Conservation (phyloP, 2,797 vertebrate species). For the Hephaestus fuliginosus region DNA sequence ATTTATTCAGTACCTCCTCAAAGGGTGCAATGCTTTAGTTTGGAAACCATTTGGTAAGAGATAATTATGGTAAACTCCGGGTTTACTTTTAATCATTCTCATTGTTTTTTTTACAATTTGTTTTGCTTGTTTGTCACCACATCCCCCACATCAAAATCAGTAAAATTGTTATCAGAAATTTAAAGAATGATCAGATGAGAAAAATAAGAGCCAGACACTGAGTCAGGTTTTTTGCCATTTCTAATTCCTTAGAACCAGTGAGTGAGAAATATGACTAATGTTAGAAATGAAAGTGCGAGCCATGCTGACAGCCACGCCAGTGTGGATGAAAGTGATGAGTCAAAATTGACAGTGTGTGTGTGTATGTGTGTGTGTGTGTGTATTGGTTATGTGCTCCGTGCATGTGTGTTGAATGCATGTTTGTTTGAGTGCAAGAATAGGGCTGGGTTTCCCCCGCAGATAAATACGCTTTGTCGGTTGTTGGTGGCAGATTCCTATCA, state of each 20-base stretch:
- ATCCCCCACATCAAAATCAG: background rate
- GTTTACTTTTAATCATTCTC: no score
- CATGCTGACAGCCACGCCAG: background rate
- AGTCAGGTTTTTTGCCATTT: background rate
- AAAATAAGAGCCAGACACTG: slow-evolving; percentile 2
- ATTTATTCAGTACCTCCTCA: background rate
- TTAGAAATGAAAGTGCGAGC: slow-evolving; percentile 29
- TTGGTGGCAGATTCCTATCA: slow-evolving; percentile 83
- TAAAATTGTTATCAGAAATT: slow-evolving; percentile 12
- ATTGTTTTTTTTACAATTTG: background rate
- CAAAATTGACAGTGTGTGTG: slow-evolving; percentile 34
- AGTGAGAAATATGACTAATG: slow-evolving; percentile 24
- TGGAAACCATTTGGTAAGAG: background rate
- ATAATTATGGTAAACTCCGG: background rate
- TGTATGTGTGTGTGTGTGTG: slow-evolving; percentile 13
- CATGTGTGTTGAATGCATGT: slow-evolving; percentile 34
- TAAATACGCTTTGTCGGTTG: slow-evolving; percentile 80
- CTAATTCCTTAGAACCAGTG: background rate
- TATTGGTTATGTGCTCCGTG: background rate
- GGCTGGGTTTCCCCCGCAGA: slow-evolving; percentile 76
- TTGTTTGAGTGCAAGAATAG: slow-evolving; percentile 71
- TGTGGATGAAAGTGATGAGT: slow-evolving; percentile 52
- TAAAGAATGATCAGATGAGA: background rate
- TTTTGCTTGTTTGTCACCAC: background rate
- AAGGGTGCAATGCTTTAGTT: background rate